Percentiles rank a stretch among this genome's conserved stretches.
phyloP scores from a whole-genome alignment of 2,888 invertebrate genomes.

The Mesochorus sp. region DNA sequence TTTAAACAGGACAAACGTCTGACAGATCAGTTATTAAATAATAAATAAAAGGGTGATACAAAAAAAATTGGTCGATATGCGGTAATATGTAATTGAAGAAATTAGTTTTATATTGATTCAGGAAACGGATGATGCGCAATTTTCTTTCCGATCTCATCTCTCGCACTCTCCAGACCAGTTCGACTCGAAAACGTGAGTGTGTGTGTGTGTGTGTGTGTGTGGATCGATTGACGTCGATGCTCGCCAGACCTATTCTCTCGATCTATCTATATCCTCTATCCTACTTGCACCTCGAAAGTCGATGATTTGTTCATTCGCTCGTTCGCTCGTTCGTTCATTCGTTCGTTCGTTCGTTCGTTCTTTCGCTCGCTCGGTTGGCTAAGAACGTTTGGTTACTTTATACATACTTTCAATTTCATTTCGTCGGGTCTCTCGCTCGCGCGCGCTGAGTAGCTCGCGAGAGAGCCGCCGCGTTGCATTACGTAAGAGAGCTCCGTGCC shows the following conservation, averaged over 20 bases:
- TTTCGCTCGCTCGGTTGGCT: constrained; percentile 58
- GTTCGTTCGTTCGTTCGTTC: constrained; percentile 43
- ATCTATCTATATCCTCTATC: constrained; percentile 20
- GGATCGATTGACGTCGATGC: constrained; percentile 22
- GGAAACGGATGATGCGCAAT: constrained; percentile 48
- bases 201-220: background rate
- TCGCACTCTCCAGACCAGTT: background rate
- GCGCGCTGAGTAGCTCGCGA: constrained; percentile 58
- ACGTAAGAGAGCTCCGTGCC: constrained; percentile 73
- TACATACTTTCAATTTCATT: constrained; percentile 82
- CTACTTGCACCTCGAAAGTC: constrained; percentile 49
- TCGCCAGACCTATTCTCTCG: constrained; percentile 27
- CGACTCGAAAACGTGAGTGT: background rate
- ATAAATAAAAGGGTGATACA: no score
- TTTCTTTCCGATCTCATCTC: constrained; percentile 22
- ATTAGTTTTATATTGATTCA: no score
- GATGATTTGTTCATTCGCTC: constrained; percentile 58
- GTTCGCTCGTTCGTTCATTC: no score
- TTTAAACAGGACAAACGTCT: no score
- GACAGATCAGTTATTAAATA: no score
- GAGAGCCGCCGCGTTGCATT: constrained; percentile 68
- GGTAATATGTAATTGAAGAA: no score
- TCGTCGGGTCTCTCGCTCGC: constrained; percentile 70
- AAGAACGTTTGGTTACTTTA: constrained; percentile 74
- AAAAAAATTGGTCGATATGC: no score